Base-by-base conservation (phyloP, 2,888 invertebrate genomes). In the Metallyticus violacea region DNA sequence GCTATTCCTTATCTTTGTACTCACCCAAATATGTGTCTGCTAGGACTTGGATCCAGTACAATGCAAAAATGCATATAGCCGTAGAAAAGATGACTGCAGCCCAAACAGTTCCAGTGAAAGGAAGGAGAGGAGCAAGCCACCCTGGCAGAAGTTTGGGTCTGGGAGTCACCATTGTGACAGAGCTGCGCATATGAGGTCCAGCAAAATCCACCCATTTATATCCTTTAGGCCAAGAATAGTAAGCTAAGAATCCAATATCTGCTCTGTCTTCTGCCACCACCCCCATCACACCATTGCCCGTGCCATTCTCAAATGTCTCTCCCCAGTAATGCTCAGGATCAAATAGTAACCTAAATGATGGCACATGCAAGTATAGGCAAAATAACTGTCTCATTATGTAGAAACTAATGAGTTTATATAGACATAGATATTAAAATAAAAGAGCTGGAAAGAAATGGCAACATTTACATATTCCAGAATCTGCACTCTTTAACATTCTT, bases 271-370 rank as follows among this genome's bases (percentile, higher is more conserved):
- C 77, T 1, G 77, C 83, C n/a, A 83, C 77, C 3, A 27, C 25
- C 15, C 83, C 83, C n/a, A 83, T 26, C 29, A 83, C 83, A 6
- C 83, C 83, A 28, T 83, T 77, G 6, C 77, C 76, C 7, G 83
- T 83, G 2, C 83, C 83, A 62, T 83, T 83, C 9, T 83, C 83
- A 62, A 77, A 83, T 9, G 15, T 77, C 28, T 83, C 83, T 5
- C 83, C 83, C 83, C 83, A 83, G 83, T 77, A 83, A 4, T 83
- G 26, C 6, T 28, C 40, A 28, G 77, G 83, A 83, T 83, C 83
- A 1, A 22, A n/a, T 6, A 25, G 9, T 22, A 83, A 6, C 26
- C 83, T 83, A n/a, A 26, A 82, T 29, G 6, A 6, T 6, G 6
- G 29, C 6, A 29, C 6, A 6, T 6, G 30, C 6, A 62, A 29